Evolutionary conservation across 2,797 vertebrate species (phyloP).

Genomic region (Huso huso): DNA sequence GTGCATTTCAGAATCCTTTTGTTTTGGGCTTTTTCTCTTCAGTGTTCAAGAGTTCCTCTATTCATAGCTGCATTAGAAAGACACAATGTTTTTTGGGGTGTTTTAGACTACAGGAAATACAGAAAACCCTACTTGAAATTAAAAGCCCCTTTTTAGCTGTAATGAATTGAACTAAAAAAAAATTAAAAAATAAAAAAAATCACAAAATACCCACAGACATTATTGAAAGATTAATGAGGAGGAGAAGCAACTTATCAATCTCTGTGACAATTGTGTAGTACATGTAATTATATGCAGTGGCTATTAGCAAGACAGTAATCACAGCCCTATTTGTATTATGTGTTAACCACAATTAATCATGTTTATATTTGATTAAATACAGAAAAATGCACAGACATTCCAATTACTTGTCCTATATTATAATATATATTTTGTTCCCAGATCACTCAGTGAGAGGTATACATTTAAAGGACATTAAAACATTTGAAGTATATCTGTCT

Average conservation of each 20-base stretch:
- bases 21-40: slow-evolving; percentile 72
- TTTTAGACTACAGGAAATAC: slow-evolving; percentile 46
- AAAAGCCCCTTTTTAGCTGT: slow-evolving; percentile 30
- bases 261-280: slow-evolving; percentile 51
- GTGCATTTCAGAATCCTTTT: slow-evolving; percentile 63
- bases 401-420: slow-evolving; percentile 52
- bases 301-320: slow-evolving; percentile 72
- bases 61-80: slow-evolving; percentile 62
- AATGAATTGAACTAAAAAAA: slow-evolving; percentile 31
- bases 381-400: slow-evolving; percentile 42
- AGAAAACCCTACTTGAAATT: slow-evolving; percentile 33
- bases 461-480: no score
- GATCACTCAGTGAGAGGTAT: no score
- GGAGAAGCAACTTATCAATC: slow-evolving; percentile 64
- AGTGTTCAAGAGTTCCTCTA: slow-evolving; percentile 62
- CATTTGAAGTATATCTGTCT: no score
- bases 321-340: slow-evolving; percentile 62
- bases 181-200: slow-evolving; percentile 43
- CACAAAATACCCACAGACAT: slow-evolving; percentile 32
- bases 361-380: slow-evolving; percentile 65
- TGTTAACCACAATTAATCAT: slow-evolving; percentile 65
- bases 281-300: slow-evolving; percentile 51
- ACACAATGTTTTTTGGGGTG: slow-evolving; percentile 50
- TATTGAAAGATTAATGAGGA: slow-evolving; percentile 61
- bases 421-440: slow-evolving; percentile 27